These are phyloP conservation scores for Hirudo medicinalis DNA, from an alignment of 1,140 invertebrate genomes.

Conservation along the genomic window DNA sequence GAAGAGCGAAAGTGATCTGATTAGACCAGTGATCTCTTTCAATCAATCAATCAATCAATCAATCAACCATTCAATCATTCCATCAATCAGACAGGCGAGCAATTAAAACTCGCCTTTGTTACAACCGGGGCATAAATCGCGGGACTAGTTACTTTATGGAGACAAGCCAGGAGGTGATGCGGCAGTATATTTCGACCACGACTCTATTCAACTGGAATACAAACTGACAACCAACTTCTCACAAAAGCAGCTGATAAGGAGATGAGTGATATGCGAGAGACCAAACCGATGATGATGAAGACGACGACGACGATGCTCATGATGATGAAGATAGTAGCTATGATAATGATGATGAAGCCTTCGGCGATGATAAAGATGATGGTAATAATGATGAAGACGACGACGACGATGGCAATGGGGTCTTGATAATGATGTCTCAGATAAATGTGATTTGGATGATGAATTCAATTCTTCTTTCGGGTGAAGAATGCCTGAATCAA, in stretches of 20 bases:
- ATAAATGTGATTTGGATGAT: not conserved
- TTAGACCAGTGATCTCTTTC: no score
- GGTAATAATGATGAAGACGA: not conserved
- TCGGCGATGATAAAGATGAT: not conserved
- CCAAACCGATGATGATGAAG: not conserved
- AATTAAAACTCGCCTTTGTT: no score
- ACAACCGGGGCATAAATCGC: no score
- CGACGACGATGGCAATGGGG: not conserved
- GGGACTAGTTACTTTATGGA: no score
- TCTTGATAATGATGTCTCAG: conserved; percentile 7
- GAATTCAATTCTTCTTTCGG: no score
- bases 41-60: conserved; percentile 6
- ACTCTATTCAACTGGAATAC: not conserved
- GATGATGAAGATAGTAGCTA: not conserved
- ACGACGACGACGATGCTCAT: not conserved
- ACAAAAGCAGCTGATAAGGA: no score
- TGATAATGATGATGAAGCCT: not conserved
- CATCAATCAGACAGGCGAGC: not conserved
- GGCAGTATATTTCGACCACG: no score
- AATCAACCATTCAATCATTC: not conserved
- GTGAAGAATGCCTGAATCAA: no score
- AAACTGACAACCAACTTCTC: conserved; percentile 1
- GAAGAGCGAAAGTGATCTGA: no score
- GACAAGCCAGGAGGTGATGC: no score
- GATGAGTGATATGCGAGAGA: no score